Evolutionary conservation across 2,113 vertebrate genomes (phyloP), one percentile per base, ranked within the genome.

Genomic region (Rhombomys opimus): DNA sequence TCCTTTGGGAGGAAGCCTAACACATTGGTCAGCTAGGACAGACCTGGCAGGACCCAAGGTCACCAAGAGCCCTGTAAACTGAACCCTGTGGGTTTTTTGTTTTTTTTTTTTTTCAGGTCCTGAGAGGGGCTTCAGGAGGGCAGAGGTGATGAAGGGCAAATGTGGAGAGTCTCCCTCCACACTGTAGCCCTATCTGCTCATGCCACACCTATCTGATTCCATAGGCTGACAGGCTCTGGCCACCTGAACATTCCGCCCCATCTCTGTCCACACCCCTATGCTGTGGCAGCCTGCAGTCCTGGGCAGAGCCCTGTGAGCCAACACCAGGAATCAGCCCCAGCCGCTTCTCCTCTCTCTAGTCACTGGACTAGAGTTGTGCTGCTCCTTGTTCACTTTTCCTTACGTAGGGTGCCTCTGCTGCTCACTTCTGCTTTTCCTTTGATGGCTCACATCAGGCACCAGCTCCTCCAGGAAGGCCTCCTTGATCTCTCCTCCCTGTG

Each of bases 381-480:
- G 0, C 7, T 1, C 3, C 12, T 4, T 2, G 3, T 4, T 41
- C 23, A 25, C 38, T 38, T 82, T 78, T 17, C 17, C 78, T 54
- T 30, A 63, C 30, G 35, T n/a, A 10, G 23, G 46, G 25, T 0
- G 0, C 41, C 27, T 90, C 77, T 46, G 54, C 6, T 2, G 2
- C 57, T 32, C 8, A 7, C 73, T 12, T 87, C 84, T 15, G 15
- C 1, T 75, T 86, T 46, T n/a, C 59, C 35, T 54, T 20, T 11
- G 6, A 82, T 27, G 68, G 27, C 15, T 52, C 7, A 32, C 38
- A 63, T n/a, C 3, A 1, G 20, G 52, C 2, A 7, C 38, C 4
- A 1, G 38, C 50, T 92, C 91, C 59, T 90, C 50, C 68, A 73
- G 86, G 86, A 87, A 96, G 89, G 15, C 63, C 86, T 93, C 89